Evolutionary conservation across 2,888 invertebrate genomes (phyloP), one percentile per base, ranked within the genome.

Genomic region (Drosophila paracracens): DNA sequence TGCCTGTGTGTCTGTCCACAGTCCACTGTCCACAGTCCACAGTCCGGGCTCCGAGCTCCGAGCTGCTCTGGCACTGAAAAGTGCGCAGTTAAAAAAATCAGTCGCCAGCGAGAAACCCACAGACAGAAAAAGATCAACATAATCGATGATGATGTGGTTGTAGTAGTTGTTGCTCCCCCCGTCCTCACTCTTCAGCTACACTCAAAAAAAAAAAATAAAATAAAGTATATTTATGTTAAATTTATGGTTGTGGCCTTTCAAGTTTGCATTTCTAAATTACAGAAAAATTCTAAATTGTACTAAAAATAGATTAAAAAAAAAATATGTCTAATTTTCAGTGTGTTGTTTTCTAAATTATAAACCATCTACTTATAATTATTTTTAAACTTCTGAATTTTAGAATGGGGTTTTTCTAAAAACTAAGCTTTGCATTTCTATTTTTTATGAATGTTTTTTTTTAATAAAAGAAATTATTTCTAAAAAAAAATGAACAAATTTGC

Each of bases 101-200:
- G 70, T 74, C 69, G 79, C 68, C 61, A 65, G 76, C 13, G 31
- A 63, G 72, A 69, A 74, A 83, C 73, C 68, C 70, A 67, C 70
- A 67, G 76, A 73, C 69, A 74, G 61, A 75, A 79, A 88, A 89
- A 88, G 74, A 86, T 88, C 85, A 89, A 88, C 85, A 86, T 89
- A 86, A 86, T 89, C 85, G 89, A 86, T 89, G 89, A 86, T 89
- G 85, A 89, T 88, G 85, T 87, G 82, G 73, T 80, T 74, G 71
- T 76, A 54, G 71, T 71, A 54, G 77, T 70, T 33, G 69, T 31
- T 43, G 13, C 43, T 38, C 16, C 38, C 36, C 38, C 10, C 57
- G 31, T 48, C 63, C 21, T 25, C 48, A 27, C 8, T 35, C 16
- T 53, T 53, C 52, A 5, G 7, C 36, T 46, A 25, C 46, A 51